Base-by-base conservation (phyloP, 1,140 invertebrate genomes). In the Lepidurus couesii region DNA sequence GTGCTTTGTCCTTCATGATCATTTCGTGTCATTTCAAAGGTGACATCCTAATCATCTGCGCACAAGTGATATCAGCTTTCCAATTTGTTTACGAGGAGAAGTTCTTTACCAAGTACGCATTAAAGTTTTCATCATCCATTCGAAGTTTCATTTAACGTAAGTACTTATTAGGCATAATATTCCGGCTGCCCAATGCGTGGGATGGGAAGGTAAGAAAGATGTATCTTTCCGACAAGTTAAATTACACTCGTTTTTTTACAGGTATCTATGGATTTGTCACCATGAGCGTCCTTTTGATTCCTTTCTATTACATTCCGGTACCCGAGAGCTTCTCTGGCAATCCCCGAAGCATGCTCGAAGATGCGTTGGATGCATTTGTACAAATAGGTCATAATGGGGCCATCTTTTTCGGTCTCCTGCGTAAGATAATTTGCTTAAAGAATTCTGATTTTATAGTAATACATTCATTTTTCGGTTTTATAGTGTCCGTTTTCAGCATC, bases 21-120 rank as follows among this genome's bases (percentile, higher is more conserved):
- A 7, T 13, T 13, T 16, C 53, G 21, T 65, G 4, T 7, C 3
- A 21, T 65, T 65, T 97, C 78, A 95, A 94, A 7, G 96, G 97
- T 43, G 95, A 99, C 87, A 84, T 97, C 43, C 86, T 98, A 2
- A 97, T 98, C 81, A 90, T 98, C 73, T 90, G 93, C 82, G 95
- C 96, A 5, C 95, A 96, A 83, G 90, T 98, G 47, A 90, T 98
- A 81, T 91, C 91, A n/a, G 92, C 95, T 1, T 87, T 90, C 75
- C 95, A 98, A 87, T 97, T 98, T 92, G 95, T 98, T 0, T 90
- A 94, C 75, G 96, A 98, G 86, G 95, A 98, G 85, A 96, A 95
- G 86, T 96, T 91, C 87, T 89, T 98, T 0, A 86, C 89, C 75
- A 89, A 91, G 53, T 87, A 92, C 78, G 92, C 97, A 85, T 93